phyloP scores from a whole-genome alignment of 2,113 vertebrate genomes.

The Stigmatopora argus region DNA sequence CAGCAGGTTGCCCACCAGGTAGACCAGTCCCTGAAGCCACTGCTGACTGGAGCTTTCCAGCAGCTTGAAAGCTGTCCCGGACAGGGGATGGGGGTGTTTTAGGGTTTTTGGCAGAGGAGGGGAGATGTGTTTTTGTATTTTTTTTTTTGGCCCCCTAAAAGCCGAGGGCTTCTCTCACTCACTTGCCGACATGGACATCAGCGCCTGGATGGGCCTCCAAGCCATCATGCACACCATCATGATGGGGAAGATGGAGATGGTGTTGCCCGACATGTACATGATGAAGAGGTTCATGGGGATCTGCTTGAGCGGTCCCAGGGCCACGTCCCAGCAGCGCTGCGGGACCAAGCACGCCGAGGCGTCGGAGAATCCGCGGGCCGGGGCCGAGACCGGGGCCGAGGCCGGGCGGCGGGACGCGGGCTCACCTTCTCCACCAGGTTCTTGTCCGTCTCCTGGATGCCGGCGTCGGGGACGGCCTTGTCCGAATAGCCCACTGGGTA shows the following conservation, averaged over 20 bases:
- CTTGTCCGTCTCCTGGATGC: slow-evolving; percentile 91
- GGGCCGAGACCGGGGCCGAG: no score
- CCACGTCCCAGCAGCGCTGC: slow-evolving; percentile 96
- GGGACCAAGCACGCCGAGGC: not conserved
- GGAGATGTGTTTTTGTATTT: no score
- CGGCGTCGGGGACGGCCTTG: slow-evolving; percentile 88
- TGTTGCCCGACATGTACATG: slow-evolving; percentile 99
- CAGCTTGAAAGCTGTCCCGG: slow-evolving; percentile 83
- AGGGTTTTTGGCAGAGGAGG: no score
- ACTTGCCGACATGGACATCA: slow-evolving; percentile 96
- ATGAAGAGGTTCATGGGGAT: slow-evolving; percentile 98
- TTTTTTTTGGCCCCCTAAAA: no score
- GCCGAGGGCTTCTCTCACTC: slow-evolving; percentile 56
- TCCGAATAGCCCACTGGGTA: slow-evolving; percentile 90
- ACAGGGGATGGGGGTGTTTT: not conserved
- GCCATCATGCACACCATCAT: slow-evolving; percentile 99
- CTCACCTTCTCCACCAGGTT: slow-evolving; percentile 92
- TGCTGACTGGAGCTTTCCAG: slow-evolving; percentile 95
- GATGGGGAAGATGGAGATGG: slow-evolving; percentile 97
- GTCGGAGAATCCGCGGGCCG: no score
- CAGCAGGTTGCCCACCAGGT: slow-evolving; percentile 89
- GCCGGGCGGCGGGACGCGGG: no score
- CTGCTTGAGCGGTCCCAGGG: slow-evolving; percentile 91
- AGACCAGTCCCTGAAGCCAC: slow-evolving; percentile 91
- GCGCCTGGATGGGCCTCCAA: slow-evolving; percentile 95